phyloP scores from a whole-genome alignment of 2,797 vertebrate genomes.

The Rhynchotus rufescens region DNA sequence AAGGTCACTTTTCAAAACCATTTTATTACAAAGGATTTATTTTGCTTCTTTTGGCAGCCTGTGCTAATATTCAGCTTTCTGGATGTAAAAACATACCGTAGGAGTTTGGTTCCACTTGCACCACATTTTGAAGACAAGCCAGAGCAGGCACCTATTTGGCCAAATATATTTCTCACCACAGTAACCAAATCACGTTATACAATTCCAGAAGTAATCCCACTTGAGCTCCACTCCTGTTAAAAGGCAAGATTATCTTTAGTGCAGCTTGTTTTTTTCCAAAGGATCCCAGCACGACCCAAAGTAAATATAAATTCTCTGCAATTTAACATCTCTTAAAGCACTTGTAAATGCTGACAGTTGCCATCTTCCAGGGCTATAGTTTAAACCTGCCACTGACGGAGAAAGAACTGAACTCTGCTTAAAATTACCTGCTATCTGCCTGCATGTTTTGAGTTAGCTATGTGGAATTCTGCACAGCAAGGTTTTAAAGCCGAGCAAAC shows the following conservation, averaged over 20 bases:
- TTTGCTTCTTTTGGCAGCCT: background rate
- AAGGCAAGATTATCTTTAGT: background rate
- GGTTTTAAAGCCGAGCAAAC: background rate
- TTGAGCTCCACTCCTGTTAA: background rate
- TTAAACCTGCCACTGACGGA: background rate
- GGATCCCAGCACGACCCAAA: background rate
- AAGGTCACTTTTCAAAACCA: background rate
- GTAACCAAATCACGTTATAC: background rate
- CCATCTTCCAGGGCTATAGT: background rate
- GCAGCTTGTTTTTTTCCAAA: background rate
- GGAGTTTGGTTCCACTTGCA: background rate
- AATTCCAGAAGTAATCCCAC: background rate
- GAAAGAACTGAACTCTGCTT: background rate
- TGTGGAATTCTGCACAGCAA: background rate
- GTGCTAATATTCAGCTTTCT: background rate
- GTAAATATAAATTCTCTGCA: background rate
- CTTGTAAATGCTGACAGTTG: background rate
- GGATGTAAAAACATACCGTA: background rate
- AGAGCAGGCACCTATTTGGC: background rate
- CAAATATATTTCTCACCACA: background rate
- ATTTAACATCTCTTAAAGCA: background rate
- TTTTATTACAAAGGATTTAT: background rate
- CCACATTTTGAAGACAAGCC: background rate
- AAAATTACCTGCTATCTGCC: background rate
- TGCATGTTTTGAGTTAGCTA: background rate